phyloP scores from a whole-genome alignment of 2,888 invertebrate genomes.

The Monopis laevigella region DNA sequence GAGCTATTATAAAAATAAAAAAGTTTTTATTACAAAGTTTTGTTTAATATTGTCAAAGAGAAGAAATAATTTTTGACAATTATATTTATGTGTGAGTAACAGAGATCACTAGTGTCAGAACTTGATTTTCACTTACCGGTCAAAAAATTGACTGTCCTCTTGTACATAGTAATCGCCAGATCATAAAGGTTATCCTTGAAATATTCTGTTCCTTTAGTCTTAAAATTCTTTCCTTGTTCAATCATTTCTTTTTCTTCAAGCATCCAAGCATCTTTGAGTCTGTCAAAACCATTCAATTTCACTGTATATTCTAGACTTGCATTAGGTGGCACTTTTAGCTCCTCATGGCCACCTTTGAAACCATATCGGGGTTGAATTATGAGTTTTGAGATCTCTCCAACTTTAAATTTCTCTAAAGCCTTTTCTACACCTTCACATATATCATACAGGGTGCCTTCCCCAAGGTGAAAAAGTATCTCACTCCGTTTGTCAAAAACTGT shows the following conservation, averaged over 20 bases:
- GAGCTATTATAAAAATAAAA: too few relatives aligned
- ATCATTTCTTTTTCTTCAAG: constrained; percentile 82
- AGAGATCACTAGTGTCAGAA: too few relatives aligned
- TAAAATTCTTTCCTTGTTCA: constrained; percentile 81
- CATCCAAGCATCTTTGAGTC: constrained; percentile 84
- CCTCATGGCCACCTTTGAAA: constrained; percentile 73
- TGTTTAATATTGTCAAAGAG: too few relatives aligned
- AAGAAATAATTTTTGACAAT: too few relatives aligned
- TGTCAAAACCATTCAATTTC: constrained; percentile 83
- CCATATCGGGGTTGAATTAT: constrained; percentile 82
- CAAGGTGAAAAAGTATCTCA: constrained; percentile 82
- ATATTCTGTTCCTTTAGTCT: constrained; percentile 91
- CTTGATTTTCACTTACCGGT: constrained; percentile 37
- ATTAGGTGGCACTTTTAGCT: constrained; percentile 80
- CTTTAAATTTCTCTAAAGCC: constrained; percentile 82
- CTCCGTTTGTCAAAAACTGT: constrained; percentile 85
- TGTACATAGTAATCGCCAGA: constrained; percentile 88
- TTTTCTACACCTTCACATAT: constrained; percentile 85
- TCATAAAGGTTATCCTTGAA: constrained; percentile 82
- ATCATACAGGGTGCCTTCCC: constrained; percentile 82
- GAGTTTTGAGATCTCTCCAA: constrained; percentile 80
- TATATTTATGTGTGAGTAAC: too few relatives aligned
- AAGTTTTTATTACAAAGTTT: too few relatives aligned
- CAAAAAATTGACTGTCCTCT: constrained; percentile 74
- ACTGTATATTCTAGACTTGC: constrained; percentile 83